Percentiles rank a stretch among this genome's conserved stretches.
Conservation (phyloP, 2,888 invertebrate genomes). For the Anodontia alba region DNA sequence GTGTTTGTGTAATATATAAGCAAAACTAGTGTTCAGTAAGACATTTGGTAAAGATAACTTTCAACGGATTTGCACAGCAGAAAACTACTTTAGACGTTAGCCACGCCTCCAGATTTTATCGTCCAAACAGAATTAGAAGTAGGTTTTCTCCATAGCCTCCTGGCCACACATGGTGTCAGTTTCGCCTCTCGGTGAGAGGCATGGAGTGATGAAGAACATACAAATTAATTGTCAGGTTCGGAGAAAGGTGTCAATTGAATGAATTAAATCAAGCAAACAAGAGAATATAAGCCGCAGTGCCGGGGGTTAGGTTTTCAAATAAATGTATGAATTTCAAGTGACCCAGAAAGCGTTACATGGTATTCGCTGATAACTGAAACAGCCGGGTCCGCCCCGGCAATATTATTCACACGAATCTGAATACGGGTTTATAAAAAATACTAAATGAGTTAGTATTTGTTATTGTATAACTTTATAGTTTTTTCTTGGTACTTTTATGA, state of each 20-base stretch:
- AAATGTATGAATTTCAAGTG: conserved; percentile 64
- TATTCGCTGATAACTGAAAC: neutral
- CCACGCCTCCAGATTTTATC: conserved; percentile 49
- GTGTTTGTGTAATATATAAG: conserved; percentile 48
- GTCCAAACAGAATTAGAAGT: conserved; percentile 49
- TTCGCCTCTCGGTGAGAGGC: conserved; percentile 5
- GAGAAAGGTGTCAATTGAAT: conserved; percentile 63
- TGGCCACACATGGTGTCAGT: conserved; percentile 52
- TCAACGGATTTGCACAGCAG: conserved; percentile 36
- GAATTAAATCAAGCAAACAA: conserved; percentile 60
- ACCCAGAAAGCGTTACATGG: conserved; percentile 48
- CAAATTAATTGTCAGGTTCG: conserved; percentile 70
- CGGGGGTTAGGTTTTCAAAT: conserved; percentile 49
- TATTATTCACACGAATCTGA: no score
- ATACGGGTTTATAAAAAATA: no score
- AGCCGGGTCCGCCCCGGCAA: no score
- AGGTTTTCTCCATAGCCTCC: conserved; percentile 14
- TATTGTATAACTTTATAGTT: no score
- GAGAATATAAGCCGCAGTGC: conserved; percentile 48
- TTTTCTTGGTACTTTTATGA: no score
- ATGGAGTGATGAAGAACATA: conserved; percentile 58
- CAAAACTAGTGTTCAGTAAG: conserved; percentile 21
- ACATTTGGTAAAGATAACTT: conserved; percentile 31
- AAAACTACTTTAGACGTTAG: conserved; percentile 56
- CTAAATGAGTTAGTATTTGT: no score